phyloP scores from a whole-genome alignment of 2,888 invertebrate genomes.

The Eristalis arbustorum region DNA sequence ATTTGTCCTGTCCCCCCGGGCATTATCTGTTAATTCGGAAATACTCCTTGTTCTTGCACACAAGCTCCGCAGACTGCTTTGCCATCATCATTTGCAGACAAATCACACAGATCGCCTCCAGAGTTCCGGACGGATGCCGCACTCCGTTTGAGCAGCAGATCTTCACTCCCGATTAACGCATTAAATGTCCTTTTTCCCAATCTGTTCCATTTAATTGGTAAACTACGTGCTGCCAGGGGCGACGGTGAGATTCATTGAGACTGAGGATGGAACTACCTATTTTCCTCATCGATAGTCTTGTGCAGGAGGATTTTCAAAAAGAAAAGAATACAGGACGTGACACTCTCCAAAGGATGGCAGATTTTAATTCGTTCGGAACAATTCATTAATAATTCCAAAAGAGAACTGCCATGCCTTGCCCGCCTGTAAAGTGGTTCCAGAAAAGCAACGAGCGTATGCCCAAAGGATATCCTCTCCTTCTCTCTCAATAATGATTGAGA shows the following conservation, averaged over 20 bases:
- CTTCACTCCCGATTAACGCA: background rate
- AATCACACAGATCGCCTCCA: background rate
- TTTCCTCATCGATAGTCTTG: slow-evolving; percentile 11
- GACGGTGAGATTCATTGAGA: background rate
- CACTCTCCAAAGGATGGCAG: slow-evolving; percentile 12
- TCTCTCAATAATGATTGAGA: slow-evolving; percentile 3
- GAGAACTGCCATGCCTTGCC: no score
- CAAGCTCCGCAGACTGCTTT: background rate
- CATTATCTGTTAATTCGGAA: no score
- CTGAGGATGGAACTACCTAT: background rate
- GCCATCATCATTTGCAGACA: background rate
- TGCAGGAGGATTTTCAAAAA: background rate
- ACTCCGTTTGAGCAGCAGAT: background rate
- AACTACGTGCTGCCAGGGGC: background rate
- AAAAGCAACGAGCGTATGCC: slow-evolving; percentile 20
- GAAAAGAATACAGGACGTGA: slow-evolving; percentile 46
- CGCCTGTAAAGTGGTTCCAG: slow-evolving; percentile 13
- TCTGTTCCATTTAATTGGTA: background rate
- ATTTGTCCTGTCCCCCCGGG: no score
- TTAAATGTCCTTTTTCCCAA: background rate
- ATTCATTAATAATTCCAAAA: slow-evolving; percentile 40
- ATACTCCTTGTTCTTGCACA: no score
- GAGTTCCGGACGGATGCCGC: background rate
- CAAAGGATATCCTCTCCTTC: slow-evolving; percentile 24
- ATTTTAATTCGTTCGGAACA: slow-evolving; percentile 30